A percentile compares a stretch with the other conserved stretches of the same genome.
These are phyloP conservation scores for Phortica magna DNA, from an alignment of 2,888 invertebrate genomes.

Conservation along the genomic window DNA sequence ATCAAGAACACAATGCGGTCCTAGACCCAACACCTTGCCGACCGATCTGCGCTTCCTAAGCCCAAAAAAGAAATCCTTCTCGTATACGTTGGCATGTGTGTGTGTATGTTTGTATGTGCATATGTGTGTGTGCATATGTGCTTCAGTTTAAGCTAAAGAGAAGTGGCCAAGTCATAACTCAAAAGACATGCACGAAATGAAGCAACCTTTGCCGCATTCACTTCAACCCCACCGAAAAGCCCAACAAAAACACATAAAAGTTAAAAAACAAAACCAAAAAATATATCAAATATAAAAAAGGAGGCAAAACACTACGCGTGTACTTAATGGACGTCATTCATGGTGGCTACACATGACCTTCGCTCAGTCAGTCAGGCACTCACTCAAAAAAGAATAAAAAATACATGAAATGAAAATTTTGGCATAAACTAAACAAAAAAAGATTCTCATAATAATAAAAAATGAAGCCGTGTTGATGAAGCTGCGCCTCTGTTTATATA, in stretches of 20 bases:
- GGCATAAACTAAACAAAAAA: neutral
- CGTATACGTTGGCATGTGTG: neutral
- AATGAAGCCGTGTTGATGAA: neutral
- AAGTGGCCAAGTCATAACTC: slow-evolving; percentile 66
- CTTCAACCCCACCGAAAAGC: slow-evolving; percentile 21
- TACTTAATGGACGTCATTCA: slow-evolving; percentile 60
- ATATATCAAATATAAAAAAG: neutral
- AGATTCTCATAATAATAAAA: neutral
- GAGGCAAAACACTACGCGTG: slow-evolving; percentile 48
- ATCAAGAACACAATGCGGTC: neutral
- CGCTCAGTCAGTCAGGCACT: slow-evolving; percentile 1
- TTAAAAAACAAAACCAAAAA: neutral
- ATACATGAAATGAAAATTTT: neutral
- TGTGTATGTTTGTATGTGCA: neutral
- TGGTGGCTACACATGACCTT: slow-evolving; percentile 31
- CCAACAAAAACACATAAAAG: neutral
- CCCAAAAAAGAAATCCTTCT: neutral
- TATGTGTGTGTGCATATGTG: neutral
- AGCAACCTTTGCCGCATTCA: neutral
- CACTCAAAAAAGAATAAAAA: slow-evolving; percentile 26
- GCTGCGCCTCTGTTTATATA: slow-evolving; percentile 18
- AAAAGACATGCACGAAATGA: slow-evolving; percentile 44
- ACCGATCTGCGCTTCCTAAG: neutral
- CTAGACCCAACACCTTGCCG: neutral
- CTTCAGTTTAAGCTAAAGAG: slow-evolving; percentile 34